phyloP scores from a whole-genome alignment of 1,140 invertebrate genomes.

The Tyrophagus putrescentiae region DNA sequence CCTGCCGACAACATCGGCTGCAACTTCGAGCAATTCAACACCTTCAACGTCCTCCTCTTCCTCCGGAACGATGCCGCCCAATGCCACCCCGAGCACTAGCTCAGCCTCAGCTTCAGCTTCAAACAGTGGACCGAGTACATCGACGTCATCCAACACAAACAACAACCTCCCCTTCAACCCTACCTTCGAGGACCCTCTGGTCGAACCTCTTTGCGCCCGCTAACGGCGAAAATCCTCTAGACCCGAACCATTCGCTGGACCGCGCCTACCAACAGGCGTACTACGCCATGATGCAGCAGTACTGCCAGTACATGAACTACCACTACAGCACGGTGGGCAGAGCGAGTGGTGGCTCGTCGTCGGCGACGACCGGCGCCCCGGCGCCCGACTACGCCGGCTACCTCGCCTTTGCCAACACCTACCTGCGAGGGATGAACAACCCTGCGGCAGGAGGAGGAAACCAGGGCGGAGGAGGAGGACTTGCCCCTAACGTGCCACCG shows the following conservation, averaged over 20 bases:
- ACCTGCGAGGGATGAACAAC: conserved; percentile 21
- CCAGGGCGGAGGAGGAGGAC: too few species aligned
- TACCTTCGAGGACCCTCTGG: not conserved
- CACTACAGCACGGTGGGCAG: not conserved
- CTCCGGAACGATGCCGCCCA: not conserved
- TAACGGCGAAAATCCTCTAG: too few species aligned
- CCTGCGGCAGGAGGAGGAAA: too few species aligned
- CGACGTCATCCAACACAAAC: not conserved
- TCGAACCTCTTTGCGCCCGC: not conserved
- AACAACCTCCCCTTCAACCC: conserved; percentile 2
- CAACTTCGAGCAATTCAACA: not conserved
- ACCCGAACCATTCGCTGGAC: too few species aligned
- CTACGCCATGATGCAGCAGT: not conserved
- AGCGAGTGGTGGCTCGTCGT: too few species aligned
- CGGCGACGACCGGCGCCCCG: too few species aligned
- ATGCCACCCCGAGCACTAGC: not conserved
- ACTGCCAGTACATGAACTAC: conserved; percentile 12
- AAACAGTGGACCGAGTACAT: conserved; percentile 1
- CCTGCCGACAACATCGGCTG: not conserved
- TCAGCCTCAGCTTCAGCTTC: not conserved
- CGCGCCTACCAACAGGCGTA: not conserved
- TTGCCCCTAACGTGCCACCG: conserved; percentile 10
- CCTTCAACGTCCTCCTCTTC: not conserved
- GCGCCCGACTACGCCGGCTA: not conserved
- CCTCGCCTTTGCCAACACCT: not conserved